These are phyloP conservation scores for Glomeris marginata DNA, from an alignment of 2,888 invertebrate genomes.

Conservation along the genomic window DNA sequence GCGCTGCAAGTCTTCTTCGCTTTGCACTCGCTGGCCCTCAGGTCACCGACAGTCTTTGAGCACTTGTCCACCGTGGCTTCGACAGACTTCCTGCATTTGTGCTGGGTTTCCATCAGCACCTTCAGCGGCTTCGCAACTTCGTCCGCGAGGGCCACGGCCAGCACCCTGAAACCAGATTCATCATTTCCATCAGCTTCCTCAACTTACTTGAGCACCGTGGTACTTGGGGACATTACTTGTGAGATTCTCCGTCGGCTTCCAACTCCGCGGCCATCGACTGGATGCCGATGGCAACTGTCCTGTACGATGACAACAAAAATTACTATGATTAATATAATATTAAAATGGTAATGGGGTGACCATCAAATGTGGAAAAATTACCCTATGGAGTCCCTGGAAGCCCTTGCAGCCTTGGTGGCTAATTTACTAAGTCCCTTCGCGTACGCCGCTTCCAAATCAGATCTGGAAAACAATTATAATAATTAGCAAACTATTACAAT, in stretches of 20 bases:
- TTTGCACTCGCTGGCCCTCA: conserved; percentile 71
- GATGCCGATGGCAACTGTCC: conserved; percentile 72
- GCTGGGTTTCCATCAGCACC: conserved; percentile 40
- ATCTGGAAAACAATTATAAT: conserved; percentile 48
- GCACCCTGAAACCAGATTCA: conserved; percentile 41
- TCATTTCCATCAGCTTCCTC: neutral
- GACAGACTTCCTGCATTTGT: conserved; percentile 41
- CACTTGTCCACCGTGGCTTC: conserved; percentile 64
- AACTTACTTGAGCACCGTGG: neutral
- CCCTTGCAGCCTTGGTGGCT: conserved; percentile 67
- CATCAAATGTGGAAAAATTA: conserved; percentile 17
- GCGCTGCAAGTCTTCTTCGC: conserved; percentile 76
- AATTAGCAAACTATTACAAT: neutral
- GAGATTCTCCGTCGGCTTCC: conserved; percentile 80
- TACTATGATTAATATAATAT: neutral
- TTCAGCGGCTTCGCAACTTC: conserved; percentile 79
- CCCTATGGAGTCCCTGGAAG: conserved; percentile 40
- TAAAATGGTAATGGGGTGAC: neutral
- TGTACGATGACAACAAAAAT: conserved; percentile 16
- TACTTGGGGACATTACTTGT: conserved; percentile 39
- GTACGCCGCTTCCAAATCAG: conserved; percentile 79
- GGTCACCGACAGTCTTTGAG: conserved; percentile 61
- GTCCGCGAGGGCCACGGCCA: conserved; percentile 62
- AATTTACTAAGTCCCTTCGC: conserved; percentile 79
- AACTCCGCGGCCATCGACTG: conserved; percentile 79